A percentile compares a stretch with the other conserved stretches of the same genome.
phyloP scores from a whole-genome alignment of 1,140 invertebrate species.

The Galleria mellonella region DNA sequence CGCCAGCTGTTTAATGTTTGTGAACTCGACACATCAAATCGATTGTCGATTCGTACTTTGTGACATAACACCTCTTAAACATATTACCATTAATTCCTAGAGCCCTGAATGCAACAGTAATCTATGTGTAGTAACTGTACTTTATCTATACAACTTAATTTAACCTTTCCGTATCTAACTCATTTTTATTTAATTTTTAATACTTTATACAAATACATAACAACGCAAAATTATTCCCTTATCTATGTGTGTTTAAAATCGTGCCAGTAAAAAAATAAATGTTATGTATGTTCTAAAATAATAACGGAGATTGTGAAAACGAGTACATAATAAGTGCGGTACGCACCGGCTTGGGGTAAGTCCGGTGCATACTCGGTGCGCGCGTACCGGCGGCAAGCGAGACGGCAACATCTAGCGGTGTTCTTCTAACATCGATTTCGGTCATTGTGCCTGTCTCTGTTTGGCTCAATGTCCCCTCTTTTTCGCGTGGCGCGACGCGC shows the following conservation, averaged over 20 bases:
- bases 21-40: constrained; percentile 46
- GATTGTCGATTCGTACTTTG: constrained; percentile 29
- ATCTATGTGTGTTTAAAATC: too few relatives aligned
- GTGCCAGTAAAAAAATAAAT: neutral
- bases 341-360: constrained; percentile 20
- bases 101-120: too few relatives aligned
- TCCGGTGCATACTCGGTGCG: constrained; percentile 45
- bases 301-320: constrained; percentile 2
- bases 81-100: too few relatives aligned
- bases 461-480: constrained; percentile 27
- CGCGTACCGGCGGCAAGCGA: constrained; percentile 40
- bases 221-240: too few relatives aligned
- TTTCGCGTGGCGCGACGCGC: constrained; percentile 23
- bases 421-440: constrained; percentile 60
- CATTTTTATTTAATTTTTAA: too few relatives aligned
- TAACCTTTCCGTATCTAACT: too few relatives aligned
- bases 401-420: constrained; percentile 15
- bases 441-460: constrained; percentile 33
- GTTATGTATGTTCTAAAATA: too few relatives aligned
- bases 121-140: too few relatives aligned
- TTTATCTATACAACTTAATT: too few relatives aligned
- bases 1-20: constrained; percentile 63
- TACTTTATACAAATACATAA: too few relatives aligned
- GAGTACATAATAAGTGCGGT: constrained; percentile 23
- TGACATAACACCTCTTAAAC: constrained; percentile 9